A percentile compares a stretch with the other conserved stretches of the same genome.
Evolutionary conservation across 2,888 invertebrate species (phyloP).

Genomic region (Trisateles emortualis): DNA sequence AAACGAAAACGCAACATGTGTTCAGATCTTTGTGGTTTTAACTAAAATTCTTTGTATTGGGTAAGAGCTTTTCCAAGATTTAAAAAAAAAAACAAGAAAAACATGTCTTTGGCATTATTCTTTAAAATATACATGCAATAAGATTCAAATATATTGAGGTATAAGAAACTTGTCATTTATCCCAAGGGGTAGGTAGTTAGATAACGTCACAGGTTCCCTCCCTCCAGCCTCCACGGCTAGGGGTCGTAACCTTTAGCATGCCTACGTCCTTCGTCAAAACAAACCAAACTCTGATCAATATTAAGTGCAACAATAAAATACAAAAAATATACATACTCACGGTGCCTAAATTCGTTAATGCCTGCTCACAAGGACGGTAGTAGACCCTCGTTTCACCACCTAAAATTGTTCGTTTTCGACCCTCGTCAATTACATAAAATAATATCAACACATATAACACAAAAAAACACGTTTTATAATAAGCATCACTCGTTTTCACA

Average conservation of each 20-base stretch:
- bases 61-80: no score
- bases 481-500: constrained; percentile 36
- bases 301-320: constrained; percentile 31
- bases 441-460: constrained; percentile 41
- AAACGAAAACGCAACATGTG: no score
- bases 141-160: constrained; percentile 18
- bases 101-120: no score
- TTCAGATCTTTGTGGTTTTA: no score
- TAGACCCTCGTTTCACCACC: constrained; percentile 22
- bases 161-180: constrained; percentile 29
- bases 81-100: no score
- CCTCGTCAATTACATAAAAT: constrained; percentile 27
- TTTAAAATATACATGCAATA: constrained; percentile 2
- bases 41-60: no score
- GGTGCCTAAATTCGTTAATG: constrained; percentile 40
- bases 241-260: constrained; percentile 78
- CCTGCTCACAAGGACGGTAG: constrained; percentile 25
- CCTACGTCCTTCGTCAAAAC: constrained; percentile 63
- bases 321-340: constrained; percentile 34
- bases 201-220: constrained; percentile 63
- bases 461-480: constrained; percentile 34
- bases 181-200: constrained; percentile 64
- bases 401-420: constrained; percentile 26
- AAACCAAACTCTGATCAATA: constrained; percentile 70
- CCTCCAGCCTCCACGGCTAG: constrained; percentile 56